Evolutionary conservation across 2,888 invertebrate genomes (phyloP).

Genomic region (Acronicta aceris): DNA sequence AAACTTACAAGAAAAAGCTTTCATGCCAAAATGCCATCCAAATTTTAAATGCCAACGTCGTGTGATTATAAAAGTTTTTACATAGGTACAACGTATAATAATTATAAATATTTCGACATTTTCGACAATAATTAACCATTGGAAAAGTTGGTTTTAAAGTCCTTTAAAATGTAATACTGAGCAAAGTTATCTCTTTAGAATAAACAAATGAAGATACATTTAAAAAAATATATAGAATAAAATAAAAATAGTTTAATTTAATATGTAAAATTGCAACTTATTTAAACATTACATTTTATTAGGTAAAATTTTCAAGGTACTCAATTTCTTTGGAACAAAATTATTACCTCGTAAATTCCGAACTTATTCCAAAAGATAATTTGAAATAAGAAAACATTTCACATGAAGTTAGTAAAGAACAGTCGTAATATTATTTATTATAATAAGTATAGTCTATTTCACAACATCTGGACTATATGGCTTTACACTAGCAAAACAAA

Average conservation of each 20-base stretch:
- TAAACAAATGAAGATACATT: background rate
- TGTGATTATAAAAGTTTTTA: background rate
- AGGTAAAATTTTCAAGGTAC: background rate
- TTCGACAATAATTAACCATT: background rate
- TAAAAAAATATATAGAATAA: background rate
- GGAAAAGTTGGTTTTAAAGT: background rate
- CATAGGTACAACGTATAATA: background rate
- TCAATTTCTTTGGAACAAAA: slow-evolving; percentile 5
- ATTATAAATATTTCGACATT: background rate
- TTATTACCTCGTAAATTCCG: slow-evolving; percentile 23
- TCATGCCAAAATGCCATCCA: background rate
- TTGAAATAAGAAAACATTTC: slow-evolving; percentile 43
- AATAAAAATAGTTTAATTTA: too few species aligned
- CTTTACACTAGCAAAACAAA: slow-evolving; percentile 46
- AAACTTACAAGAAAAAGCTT: background rate
- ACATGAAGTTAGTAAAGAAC: slow-evolving; percentile 54
- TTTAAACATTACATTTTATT: background rate
- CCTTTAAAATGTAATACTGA: background rate
- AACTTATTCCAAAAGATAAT: slow-evolving; percentile 33
- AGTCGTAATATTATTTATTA: slow-evolving; percentile 57
- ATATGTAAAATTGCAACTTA: slow-evolving; percentile 7
- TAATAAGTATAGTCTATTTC: slow-evolving; percentile 64
- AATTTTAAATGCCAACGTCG: background rate
- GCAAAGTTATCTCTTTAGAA: background rate
- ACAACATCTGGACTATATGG: slow-evolving; percentile 66